Evolutionary conservation across 2,888 invertebrate species (phyloP).

Genomic region (Polydrusus cervinus): DNA sequence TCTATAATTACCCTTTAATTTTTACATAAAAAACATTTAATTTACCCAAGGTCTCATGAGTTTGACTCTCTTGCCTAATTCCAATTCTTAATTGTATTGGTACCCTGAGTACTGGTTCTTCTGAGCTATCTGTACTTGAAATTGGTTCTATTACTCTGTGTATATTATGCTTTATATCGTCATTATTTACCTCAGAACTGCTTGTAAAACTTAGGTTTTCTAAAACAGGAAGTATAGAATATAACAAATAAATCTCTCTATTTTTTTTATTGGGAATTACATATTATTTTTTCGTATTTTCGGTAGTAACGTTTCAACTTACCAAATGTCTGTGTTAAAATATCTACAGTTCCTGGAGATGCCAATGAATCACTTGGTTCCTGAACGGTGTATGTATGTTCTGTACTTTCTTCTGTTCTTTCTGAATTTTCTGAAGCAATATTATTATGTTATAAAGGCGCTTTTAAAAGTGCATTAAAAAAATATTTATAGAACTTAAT

Average conservation of each 20-base stretch:
- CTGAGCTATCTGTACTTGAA: neutral
- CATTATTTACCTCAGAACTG: conserved; percentile 2
- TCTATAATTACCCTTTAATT: too few species aligned
- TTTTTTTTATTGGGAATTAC: too few species aligned
- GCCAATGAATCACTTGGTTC: neutral
- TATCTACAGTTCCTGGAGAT: conserved; percentile 16
- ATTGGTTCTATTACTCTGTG: conserved; percentile 26
- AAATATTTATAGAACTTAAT: too few species aligned
- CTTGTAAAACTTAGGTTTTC: neutral
- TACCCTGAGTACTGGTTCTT: conserved; percentile 33
- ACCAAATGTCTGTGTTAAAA: conserved; percentile 29
- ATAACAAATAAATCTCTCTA: too few species aligned
- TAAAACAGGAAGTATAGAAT: neutral
- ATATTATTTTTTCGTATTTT: too few species aligned
- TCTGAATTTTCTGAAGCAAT: neutral
- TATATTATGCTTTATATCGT: conserved; percentile 3
- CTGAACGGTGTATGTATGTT: neutral
- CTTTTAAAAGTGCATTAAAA: too few species aligned
- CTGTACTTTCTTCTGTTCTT: neutral
- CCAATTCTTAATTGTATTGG: conserved; percentile 34
- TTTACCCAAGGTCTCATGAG: neutral
- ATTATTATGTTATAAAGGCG: neutral
- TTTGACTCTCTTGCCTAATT: neutral
- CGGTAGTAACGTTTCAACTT: too few species aligned
- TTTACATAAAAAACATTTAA: too few species aligned